Evolutionary conservation across 2,888 invertebrate genomes (phyloP).

Genomic region (Disparrhopalites patrizii): DNA sequence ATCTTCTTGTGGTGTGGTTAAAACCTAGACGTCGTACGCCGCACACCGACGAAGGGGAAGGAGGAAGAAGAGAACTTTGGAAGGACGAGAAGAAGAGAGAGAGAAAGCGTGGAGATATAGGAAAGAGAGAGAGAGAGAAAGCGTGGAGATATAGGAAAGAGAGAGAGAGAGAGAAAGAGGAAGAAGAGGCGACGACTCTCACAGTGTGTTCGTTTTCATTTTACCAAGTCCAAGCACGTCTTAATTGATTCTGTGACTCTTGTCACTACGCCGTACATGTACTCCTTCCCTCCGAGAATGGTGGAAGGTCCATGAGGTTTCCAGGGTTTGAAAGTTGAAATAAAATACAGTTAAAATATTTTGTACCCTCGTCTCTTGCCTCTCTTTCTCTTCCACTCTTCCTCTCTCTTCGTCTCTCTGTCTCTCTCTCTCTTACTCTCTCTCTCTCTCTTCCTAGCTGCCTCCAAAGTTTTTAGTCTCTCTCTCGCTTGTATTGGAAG

Average conservation of each 20-base stretch:
- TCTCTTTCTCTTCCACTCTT: neutral
- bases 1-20: too few relatives aligned
- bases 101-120: too few relatives aligned
- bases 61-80: too few relatives aligned
- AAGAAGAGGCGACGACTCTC: neutral
- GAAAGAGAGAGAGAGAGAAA: neutral
- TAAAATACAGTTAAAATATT: conserved; percentile 1
- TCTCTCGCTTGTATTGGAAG: too few relatives aligned
- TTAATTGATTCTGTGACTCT: conserved; percentile 20
- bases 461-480: too few relatives aligned
- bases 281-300: too few relatives aligned
- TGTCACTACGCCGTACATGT: too few relatives aligned
- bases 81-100: too few relatives aligned
- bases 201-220: conserved; percentile 9
- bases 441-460: neutral
- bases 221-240: conserved; percentile 22
- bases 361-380: conserved; percentile 10
- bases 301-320: neutral
- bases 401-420: neutral
- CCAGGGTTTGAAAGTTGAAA: conserved; percentile 19
- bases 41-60: too few relatives aligned
- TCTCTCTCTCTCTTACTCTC: neutral
- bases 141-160: neutral
- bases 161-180: neutral
- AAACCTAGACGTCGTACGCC: too few relatives aligned